Conservation (phyloP, 2,797 vertebrate species). For the Pseudochromis fuscus region DNA sequence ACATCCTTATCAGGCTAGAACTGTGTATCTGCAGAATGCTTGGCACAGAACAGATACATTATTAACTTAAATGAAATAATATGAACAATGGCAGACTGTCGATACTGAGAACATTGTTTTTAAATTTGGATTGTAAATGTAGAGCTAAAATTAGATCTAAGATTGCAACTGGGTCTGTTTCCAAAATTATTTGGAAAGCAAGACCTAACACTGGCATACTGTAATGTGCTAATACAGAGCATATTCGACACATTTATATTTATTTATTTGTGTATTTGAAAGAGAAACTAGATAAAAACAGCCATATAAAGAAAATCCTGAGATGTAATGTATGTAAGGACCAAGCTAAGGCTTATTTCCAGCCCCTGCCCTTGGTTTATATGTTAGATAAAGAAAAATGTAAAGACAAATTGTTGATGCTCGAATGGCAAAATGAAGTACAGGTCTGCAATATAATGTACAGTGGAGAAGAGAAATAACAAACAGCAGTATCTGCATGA, state of each 20-base stretch:
- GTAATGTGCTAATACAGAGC: constrained; percentile 9
- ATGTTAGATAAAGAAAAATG: not conserved
- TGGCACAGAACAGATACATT: not conserved
- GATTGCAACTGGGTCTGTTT: constrained; percentile 32
- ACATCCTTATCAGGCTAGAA: not conserved
- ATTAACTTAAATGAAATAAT: constrained; percentile 37
- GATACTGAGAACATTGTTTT: constrained; percentile 34
- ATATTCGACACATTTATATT: constrained; percentile 5
- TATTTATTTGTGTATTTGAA: not conserved
- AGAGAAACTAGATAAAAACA: not conserved
- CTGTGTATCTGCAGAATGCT: not conserved
- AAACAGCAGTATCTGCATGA: constrained; percentile 31
- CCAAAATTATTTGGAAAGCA: constrained; percentile 51
- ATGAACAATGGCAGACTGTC: constrained; percentile 22
- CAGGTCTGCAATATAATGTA: constrained; percentile 5
- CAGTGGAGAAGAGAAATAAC: constrained; percentile 12
- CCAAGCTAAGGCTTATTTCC: not conserved
- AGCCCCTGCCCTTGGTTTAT: not conserved
- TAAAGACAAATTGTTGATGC: constrained; percentile 6
- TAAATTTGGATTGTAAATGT: constrained; percentile 49
- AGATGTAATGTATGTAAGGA: not conserved
- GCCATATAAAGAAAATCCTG: constrained; percentile 1
- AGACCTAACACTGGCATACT: constrained; percentile 25
- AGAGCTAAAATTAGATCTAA: constrained; percentile 64
- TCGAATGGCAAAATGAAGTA: not conserved